phyloP scores from a whole-genome alignment of 2,113 vertebrate species.

The Sialia sialis region DNA sequence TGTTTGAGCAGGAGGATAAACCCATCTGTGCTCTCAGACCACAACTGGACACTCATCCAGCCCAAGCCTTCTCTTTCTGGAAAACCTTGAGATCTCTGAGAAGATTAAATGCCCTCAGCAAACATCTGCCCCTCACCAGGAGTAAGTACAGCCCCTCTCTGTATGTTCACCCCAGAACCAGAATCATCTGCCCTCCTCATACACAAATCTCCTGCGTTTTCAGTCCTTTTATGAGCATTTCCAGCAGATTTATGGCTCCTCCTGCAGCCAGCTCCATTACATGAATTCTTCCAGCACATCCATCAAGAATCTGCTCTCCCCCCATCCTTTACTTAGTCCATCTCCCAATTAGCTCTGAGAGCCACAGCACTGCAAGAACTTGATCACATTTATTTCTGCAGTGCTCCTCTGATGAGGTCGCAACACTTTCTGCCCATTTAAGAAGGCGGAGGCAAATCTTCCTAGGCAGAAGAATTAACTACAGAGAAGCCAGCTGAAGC shows the following conservation, averaged over 20 bases:
- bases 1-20: background rate
- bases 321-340: background rate
- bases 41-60: background rate
- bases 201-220: background rate
- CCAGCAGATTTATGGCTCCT: constrained; percentile 2
- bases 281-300: background rate
- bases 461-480: background rate
- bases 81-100: background rate
- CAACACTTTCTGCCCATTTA: background rate
- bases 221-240: background rate
- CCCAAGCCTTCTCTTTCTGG: background rate
- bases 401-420: background rate
- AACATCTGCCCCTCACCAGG: background rate
- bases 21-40: fast-evolving
- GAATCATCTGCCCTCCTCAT: background rate
- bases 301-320: background rate
- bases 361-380: background rate
- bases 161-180: background rate
- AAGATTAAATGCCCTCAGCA: background rate
- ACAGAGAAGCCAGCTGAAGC: background rate
- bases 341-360: background rate
- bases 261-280: background rate
- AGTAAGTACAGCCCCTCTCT: background rate
- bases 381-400: background rate
- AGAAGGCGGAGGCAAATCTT: background rate